Conservation (phyloP, 2,797 vertebrate species). For the Miichthys miiuy region DNA sequence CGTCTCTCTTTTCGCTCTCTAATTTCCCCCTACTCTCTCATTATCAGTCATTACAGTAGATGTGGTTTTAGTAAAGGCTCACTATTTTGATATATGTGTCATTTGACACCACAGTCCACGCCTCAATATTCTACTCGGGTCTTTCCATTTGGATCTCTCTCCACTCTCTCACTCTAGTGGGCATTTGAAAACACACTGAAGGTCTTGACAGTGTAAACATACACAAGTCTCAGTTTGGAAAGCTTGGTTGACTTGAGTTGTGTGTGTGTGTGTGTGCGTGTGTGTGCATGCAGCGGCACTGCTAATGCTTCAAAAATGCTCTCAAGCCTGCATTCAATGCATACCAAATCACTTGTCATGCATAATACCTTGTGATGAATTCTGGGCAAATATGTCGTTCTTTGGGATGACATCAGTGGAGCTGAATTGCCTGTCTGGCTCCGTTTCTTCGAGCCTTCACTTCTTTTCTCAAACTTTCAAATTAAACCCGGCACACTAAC, state of each 20-base stretch:
- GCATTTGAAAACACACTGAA: constrained; percentile 47
- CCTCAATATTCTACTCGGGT: constrained; percentile 43
- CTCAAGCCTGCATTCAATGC: constrained; percentile 57
- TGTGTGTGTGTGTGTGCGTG: no score
- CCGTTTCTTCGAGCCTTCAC: constrained; percentile 67
- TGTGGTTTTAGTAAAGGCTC: constrained; percentile 50
- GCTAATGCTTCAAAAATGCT: constrained; percentile 67
- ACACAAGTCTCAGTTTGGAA: constrained; percentile 42
- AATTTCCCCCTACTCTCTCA: constrained; percentile 23
- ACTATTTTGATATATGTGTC: constrained; percentile 38
- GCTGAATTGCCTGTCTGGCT: constrained; percentile 70
- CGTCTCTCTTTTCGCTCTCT: constrained; percentile 17
- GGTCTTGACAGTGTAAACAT: constrained; percentile 65
- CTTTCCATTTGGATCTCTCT: constrained; percentile 42
- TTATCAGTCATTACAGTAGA: constrained; percentile 50
- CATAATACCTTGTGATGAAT: constrained; percentile 69
- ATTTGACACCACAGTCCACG: constrained; percentile 38
- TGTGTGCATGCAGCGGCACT: constrained; percentile 9
- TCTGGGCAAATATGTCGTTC: constrained; percentile 61
- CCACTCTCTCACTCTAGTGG: constrained; percentile 26
- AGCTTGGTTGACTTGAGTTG: constrained; percentile 43
- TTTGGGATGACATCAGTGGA: constrained; percentile 74
- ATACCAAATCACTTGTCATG: constrained; percentile 70
- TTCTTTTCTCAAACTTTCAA: constrained; percentile 73
- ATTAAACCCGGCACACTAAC: constrained; percentile 74